Percentiles rank a stretch among this genome's conserved stretches.
phyloP scores from a whole-genome alignment of 2,113 vertebrate species.

The Megatriorchis doriae region DNA sequence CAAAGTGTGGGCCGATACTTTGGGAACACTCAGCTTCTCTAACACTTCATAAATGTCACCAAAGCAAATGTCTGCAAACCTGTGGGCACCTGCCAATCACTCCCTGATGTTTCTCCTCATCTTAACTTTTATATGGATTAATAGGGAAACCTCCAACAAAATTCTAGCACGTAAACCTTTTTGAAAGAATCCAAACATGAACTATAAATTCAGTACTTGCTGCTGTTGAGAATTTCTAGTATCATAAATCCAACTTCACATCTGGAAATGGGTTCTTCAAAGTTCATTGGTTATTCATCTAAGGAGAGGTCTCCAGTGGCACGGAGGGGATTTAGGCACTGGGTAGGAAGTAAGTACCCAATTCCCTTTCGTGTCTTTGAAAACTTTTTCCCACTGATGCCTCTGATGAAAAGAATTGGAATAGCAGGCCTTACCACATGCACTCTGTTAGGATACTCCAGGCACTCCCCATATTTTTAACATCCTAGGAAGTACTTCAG shows the following conservation, averaged over 20 bases:
- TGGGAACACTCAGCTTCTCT: neutral
- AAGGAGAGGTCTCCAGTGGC: neutral
- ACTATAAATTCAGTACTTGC: neutral
- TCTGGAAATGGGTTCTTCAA: conserved; percentile 7
- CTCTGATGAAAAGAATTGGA: neutral
- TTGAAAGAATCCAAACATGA: neutral
- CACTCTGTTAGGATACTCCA: neutral
- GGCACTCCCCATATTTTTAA: neutral
- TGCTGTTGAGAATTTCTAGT: neutral
- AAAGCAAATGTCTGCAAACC: neutral
- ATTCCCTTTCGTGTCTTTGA: neutral
- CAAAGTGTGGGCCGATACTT: neutral
- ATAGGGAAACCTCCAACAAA: neutral
- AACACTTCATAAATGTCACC: neutral
- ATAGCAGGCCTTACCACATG: neutral
- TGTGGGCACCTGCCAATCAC: neutral
- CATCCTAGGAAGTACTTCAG: neutral
- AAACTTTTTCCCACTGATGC: neutral
- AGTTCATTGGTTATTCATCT: neutral
- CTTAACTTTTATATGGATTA: neutral
- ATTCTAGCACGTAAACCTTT: neutral
- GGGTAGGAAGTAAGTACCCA: neutral
- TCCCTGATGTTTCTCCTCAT: neutral
- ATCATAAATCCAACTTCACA: neutral
- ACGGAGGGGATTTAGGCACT: neutral